Evolutionary conservation across 2,797 vertebrate genomes (phyloP), one percentile per base, ranked within the genome.

Genomic region (Malurus leucopterus): DNA sequence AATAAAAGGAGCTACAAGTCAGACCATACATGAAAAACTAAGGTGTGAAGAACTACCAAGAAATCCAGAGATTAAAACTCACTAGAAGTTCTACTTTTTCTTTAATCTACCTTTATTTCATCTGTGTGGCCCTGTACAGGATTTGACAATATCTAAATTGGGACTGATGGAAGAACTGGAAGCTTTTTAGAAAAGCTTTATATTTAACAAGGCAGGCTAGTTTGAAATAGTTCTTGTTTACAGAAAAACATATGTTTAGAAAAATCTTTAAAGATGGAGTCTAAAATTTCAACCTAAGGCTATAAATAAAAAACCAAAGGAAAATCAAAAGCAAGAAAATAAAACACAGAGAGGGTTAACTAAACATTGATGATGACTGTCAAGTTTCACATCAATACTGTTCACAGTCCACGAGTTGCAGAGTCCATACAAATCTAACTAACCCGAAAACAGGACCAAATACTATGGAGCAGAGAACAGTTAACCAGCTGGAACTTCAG

Each of bases 101-200:
- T 43, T 61, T n/a, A 1, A 27, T 13, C 24, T 77, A 54, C 22
- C 53, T 74, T 61, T 74, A 72, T 11, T 53, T 58, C 9, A 46
- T 8, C n/a, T 38, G 9, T 44, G 14, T 43, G 47, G 15, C 20
- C 22, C 17, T 4, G 0, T 30, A 43, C 1, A 17, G 9, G 12
- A 14, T 51, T 5, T 36, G 51, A 29, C 32, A 71, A 7, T 41
- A 70, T 43, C 62, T 59, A 3, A 73, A 30, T 22, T 6, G 14
- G 24, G 16, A 63, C 53, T 38, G 32, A 86, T 67, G 40, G 24
- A 47, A 72, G 21, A 49, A 0, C 64, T 14, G 9, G 24, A 79
- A 73, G 9, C 14, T 47, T 41, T 76, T 76, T 16, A 63, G 22
- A 73, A 67, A 82, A 44, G 30, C 20, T 73, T 70, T 16, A 30